A percentile compares a stretch with the other conserved stretches of the same genome.
These are phyloP conservation scores for Liolophura sinensis DNA, from an alignment of 1,140 invertebrate species.

Conservation along the genomic window DNA sequence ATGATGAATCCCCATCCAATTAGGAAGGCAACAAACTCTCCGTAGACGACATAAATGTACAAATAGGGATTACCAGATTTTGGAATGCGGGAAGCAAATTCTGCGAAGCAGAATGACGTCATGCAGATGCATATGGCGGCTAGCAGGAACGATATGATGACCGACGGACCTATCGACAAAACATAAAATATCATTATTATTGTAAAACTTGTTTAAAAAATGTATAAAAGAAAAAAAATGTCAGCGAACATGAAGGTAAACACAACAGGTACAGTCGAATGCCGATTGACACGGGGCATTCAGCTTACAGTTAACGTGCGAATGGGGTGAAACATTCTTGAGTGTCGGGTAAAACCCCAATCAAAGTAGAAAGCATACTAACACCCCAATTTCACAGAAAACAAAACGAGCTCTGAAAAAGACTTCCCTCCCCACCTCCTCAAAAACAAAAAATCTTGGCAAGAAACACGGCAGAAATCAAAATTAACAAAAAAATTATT, in stretches of 20 bases:
- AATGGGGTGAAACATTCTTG: too few relatives aligned
- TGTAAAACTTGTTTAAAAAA: background rate
- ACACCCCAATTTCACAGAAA: too few relatives aligned
- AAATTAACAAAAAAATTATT: too few relatives aligned
- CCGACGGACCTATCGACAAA: slow-evolving; percentile 70
- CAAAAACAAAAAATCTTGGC: too few relatives aligned
- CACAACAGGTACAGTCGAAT: background rate
- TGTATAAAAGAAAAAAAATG: background rate
- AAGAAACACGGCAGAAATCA: too few relatives aligned
- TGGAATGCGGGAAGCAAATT: slow-evolving; percentile 86
- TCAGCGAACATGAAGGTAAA: background rate
- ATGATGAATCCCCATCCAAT: slow-evolving; percentile 91
- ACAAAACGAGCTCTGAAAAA: too few relatives aligned
- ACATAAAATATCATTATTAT: slow-evolving; percentile 66
- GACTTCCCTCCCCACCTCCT: too few relatives aligned
- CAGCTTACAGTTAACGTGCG: too few relatives aligned
- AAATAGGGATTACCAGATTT: slow-evolving; percentile 85
- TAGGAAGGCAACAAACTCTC: slow-evolving; percentile 92
- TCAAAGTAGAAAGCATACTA: too few relatives aligned
- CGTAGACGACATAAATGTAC: slow-evolving; percentile 63
- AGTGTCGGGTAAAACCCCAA: too few relatives aligned
- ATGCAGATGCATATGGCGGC: slow-evolving; percentile 83
- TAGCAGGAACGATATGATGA: slow-evolving; percentile 82
- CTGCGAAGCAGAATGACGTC: slow-evolving; percentile 87
- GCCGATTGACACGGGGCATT: too few relatives aligned